These are phyloP conservation scores for Pterocles gutturalis DNA, from an alignment of 2,113 vertebrate genomes.

Conservation along the genomic window DNA sequence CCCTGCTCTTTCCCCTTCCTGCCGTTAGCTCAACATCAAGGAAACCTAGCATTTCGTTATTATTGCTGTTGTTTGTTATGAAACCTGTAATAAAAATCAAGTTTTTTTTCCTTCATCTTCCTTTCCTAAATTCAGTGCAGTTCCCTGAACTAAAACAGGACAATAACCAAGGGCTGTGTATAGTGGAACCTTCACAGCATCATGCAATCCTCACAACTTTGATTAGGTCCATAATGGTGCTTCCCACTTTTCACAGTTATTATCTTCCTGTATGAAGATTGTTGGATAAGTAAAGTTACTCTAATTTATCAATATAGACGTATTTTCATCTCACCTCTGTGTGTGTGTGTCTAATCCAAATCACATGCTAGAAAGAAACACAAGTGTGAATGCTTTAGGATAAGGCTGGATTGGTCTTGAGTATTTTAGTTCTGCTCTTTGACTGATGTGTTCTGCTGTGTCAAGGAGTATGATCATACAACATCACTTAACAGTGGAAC, in stretches of 20 bases:
- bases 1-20: neutral
- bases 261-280: neutral
- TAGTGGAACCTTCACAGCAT: neutral
- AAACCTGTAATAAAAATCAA: neutral
- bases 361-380: neutral
- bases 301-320: neutral
- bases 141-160: neutral
- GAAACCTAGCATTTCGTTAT: neutral
- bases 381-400: neutral
- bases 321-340: neutral
- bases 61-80: neutral
- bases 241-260: neutral
- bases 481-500: neutral
- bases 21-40: neutral
- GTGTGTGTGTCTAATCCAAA: neutral
- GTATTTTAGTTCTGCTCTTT: neutral
- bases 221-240: neutral
- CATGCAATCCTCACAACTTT: neutral
- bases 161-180: neutral
- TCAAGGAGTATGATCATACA: neutral
- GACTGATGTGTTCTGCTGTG: neutral
- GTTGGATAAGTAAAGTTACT: neutral
- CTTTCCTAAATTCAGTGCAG: neutral
- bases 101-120: neutral
- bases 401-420: neutral